phyloP scores from a whole-genome alignment of 2,113 vertebrate species.

The Xiphias gladius region DNA sequence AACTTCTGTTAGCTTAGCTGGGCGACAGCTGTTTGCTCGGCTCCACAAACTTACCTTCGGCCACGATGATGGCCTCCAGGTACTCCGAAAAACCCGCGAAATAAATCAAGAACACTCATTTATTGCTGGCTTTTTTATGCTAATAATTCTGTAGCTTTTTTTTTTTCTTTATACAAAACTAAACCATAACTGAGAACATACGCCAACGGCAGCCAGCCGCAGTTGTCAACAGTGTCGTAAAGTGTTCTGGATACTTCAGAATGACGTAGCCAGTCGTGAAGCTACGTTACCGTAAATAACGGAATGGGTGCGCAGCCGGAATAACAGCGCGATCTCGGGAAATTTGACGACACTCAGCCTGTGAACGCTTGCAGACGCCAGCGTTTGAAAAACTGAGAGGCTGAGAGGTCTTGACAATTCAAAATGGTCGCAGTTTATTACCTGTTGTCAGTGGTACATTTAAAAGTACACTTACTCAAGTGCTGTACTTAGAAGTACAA shows the following conservation, averaged over 20 bases:
- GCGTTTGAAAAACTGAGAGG: no score
- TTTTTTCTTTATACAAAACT: background rate
- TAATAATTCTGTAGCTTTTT: background rate
- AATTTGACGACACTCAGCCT: no score
- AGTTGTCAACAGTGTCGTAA: conserved; percentile 68
- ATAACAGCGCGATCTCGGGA: background rate
- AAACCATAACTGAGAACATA: conserved; percentile 40
- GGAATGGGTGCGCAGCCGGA: background rate
- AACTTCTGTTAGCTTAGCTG: conserved; percentile 40
- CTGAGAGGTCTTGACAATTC: no score
- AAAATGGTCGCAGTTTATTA: no score
- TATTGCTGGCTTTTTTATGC: no score
- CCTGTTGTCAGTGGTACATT: no score
- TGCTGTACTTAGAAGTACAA: no score
- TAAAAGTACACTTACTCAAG: background rate
- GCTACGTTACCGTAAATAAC: conserved; percentile 44
- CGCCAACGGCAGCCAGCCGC: accelerated
- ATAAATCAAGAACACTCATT: conserved; percentile 87
- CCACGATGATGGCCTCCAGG: conserved; percentile 73
- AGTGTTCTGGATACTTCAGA: conserved; percentile 20
- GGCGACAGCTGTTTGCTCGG: background rate
- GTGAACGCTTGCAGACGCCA: no score
- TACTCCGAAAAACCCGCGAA: conserved; percentile 84
- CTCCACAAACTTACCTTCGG: conserved; percentile 71
- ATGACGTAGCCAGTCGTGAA: no score